These are phyloP conservation scores for Glossophaga mutica DNA, from an alignment of 2,797 vertebrate genomes.

Conservation along the genomic window DNA sequence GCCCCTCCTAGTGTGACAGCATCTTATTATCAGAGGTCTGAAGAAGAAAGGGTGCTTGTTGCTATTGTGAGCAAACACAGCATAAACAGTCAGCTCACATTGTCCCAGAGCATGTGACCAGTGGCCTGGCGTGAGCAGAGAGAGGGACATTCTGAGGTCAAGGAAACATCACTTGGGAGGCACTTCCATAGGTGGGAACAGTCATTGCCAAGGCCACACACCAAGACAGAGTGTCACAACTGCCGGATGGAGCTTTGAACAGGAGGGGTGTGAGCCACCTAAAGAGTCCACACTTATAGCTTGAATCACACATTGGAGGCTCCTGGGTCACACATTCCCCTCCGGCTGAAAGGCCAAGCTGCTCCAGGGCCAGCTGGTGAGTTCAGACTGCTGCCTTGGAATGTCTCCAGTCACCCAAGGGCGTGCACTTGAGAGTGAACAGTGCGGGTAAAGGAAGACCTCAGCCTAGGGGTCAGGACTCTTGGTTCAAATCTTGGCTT, in stretches of 20 bases:
- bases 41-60: conserved; percentile 47
- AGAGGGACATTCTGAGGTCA: conserved; percentile 14
- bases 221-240: background rate
- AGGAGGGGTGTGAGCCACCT: background rate
- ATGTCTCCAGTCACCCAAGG: background rate
- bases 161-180: background rate
- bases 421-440: background rate
- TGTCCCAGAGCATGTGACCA: conserved; percentile 46
- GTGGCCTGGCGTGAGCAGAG: background rate
- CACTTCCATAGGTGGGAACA: background rate
- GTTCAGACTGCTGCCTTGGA: background rate
- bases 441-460: background rate
- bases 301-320: background rate
- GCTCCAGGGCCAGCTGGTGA: conserved; percentile 39
- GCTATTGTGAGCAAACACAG: conserved; percentile 72
- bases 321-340: background rate
- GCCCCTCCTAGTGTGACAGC: conserved; percentile 47
- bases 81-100: conserved; percentile 50
- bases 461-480: background rate
- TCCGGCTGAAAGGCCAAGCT: background rate
- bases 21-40: background rate
- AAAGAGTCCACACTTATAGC: background rate
- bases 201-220: background rate
- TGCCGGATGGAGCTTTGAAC: background rate
- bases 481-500: background rate